A percentile compares a stretch with the other conserved stretches of the same genome.
Conservation (phyloP, 53 echinoderm and acorn worm genomes). For the Echinarachnius parma region DNA sequence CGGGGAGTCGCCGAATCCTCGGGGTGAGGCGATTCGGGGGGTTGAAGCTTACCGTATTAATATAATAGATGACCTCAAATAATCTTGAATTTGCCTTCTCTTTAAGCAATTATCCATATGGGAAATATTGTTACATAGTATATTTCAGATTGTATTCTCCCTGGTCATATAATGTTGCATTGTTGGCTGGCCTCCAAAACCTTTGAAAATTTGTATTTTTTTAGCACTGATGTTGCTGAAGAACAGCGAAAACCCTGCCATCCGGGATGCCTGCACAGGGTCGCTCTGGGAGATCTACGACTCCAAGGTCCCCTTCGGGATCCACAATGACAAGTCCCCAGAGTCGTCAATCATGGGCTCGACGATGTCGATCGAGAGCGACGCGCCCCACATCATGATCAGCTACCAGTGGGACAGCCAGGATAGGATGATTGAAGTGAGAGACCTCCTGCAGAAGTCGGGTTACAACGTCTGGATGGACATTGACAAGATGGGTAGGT, state of each 20-base stretch:
- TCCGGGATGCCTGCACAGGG: slow-evolving; percentile 71
- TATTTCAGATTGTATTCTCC: too few species aligned
- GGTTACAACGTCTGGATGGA: slow-evolving; percentile 96
- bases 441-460: slow-evolving; percentile 56
- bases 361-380: slow-evolving; percentile 1
- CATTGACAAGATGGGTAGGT: slow-evolving; percentile 88
- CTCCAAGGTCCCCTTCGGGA: slow-evolving; percentile 41
- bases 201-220: too few species aligned
- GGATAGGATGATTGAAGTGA: slow-evolving; percentile 65
- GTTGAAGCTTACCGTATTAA: too few species aligned
- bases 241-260: slow-evolving; percentile 44
- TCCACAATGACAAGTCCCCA: slow-evolving; percentile 14
- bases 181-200: too few species aligned
- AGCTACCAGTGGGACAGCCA: slow-evolving; percentile 99
- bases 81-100: too few species aligned
- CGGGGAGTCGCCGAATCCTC: too few species aligned
- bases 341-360: neutral
- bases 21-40: too few species aligned
- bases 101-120: too few species aligned
- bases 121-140: too few species aligned
- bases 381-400: slow-evolving; percentile 74
- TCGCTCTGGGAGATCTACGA: slow-evolving; percentile 90
- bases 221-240: slow-evolving; percentile 61
- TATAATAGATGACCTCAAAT: too few species aligned
- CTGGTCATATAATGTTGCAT: too few species aligned